Evolutionary conservation across 1,140 invertebrate genomes (phyloP).

Genomic region (Leptonema lineaticorne): DNA sequence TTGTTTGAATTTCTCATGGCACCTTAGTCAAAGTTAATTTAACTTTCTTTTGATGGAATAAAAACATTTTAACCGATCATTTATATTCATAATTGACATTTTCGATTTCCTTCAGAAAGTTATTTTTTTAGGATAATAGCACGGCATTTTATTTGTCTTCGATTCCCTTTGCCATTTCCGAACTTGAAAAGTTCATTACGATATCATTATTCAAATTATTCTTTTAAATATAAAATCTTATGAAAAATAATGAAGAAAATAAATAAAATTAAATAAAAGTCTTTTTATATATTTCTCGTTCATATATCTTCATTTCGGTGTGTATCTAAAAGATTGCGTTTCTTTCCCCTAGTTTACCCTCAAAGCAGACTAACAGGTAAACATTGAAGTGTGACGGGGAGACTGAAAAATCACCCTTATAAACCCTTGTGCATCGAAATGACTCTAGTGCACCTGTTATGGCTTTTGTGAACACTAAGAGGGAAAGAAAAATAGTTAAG

Average conservation of each 20-base stretch:
- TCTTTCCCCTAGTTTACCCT: neutral
- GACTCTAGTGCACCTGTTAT: neutral
- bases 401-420: neutral
- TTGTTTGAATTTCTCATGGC: too few species aligned
- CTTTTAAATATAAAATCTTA: neutral
- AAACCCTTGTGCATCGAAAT: neutral
- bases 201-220: neutral
- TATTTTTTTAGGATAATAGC: too few species aligned
- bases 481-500: neutral
- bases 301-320: neutral
- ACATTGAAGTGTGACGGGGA: neutral
- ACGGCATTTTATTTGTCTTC: too few species aligned
- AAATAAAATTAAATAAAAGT: neutral
- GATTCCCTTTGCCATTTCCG: too few species aligned
- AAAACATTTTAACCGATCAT: too few species aligned
- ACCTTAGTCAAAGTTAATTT: too few species aligned
- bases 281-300: neutral
- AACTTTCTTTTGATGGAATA: too few species aligned
- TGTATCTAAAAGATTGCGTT: neutral
- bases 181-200: neutral
- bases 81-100: too few species aligned
- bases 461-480: too few species aligned
- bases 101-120: too few species aligned
- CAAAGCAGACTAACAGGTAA: neutral
- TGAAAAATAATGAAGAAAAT: neutral